Percentiles rank a stretch among this genome's conserved stretches.
Conservation (phyloP, 2,113 vertebrate species). For the Chionis minor region DNA sequence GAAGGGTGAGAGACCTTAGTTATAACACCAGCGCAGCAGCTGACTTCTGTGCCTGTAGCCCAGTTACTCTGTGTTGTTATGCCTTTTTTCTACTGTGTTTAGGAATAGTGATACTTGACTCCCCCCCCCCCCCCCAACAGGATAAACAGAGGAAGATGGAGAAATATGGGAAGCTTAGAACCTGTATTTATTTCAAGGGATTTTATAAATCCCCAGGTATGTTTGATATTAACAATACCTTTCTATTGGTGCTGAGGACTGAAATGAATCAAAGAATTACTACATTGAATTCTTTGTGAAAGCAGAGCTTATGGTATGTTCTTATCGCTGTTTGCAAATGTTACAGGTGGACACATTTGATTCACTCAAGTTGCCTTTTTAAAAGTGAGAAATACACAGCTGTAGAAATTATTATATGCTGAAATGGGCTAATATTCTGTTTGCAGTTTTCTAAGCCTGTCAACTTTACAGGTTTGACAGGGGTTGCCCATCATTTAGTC, state of each 20-base stretch:
- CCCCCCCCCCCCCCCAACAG: fast-evolving
- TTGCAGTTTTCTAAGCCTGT: not conserved
- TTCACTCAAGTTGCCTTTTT: not conserved
- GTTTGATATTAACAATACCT: not conserved
- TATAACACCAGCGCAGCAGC: not conserved
- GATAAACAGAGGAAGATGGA: not conserved
- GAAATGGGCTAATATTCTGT: not conserved
- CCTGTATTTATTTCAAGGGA: not conserved
- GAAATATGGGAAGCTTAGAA: not conserved
- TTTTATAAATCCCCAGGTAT: not conserved
- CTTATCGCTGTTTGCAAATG: not conserved
- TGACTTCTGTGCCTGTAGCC: not conserved
- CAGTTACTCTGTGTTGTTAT: not conserved
- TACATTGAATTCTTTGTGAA: not conserved
- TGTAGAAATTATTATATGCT: not conserved
- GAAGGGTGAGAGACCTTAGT: not conserved
- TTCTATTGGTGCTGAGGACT: not conserved
- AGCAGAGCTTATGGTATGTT: not conserved
- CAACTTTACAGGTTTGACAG: not conserved
- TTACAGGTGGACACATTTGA: not conserved
- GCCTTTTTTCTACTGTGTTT: not conserved
- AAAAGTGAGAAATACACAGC: not conserved
- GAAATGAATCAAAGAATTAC: not conserved
- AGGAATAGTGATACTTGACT: not conserved
- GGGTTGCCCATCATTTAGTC: not conserved